Evolutionary conservation across 2,888 invertebrate genomes (phyloP).

Genomic region (Pachycephus smyrnensis): DNA sequence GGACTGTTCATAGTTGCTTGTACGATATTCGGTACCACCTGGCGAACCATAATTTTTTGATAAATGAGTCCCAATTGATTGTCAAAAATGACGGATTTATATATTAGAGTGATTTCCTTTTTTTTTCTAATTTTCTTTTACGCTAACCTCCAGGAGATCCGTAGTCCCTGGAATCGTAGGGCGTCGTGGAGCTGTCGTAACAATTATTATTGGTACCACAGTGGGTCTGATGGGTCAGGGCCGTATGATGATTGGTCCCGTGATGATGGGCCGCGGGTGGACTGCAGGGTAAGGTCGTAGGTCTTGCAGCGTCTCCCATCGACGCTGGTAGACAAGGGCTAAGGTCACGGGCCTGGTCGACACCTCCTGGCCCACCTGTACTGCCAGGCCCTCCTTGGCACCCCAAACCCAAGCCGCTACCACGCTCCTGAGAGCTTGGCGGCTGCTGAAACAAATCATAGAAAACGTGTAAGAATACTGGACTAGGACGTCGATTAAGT

Average conservation of each 20-base stretch:
- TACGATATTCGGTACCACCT: conserved; percentile 60
- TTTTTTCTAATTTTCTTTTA: neutral
- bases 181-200: conserved; percentile 67
- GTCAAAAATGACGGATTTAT: too few relatives aligned
- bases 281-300: conserved; percentile 72
- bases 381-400: conserved; percentile 70
- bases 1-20: conserved; percentile 56
- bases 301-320: conserved; percentile 70
- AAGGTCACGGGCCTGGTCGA: conserved; percentile 80
- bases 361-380: conserved; percentile 70
- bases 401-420: conserved; percentile 65
- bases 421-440: conserved; percentile 69
- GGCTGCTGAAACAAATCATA: conserved; percentile 71
- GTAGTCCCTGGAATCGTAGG: conserved; percentile 66
- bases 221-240: conserved; percentile 62
- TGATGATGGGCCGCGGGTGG: conserved; percentile 66
- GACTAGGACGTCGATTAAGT: too few relatives aligned
- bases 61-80: too few relatives aligned
- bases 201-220: conserved; percentile 69
- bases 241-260: conserved; percentile 48
- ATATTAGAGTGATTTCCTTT: too few relatives aligned
- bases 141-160: conserved; percentile 61
- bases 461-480: neutral
- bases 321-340: conserved; percentile 80
- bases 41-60: conserved; percentile 12